Base-by-base conservation (phyloP, 2,888 invertebrate species). In the Tortrix viridana region DNA sequence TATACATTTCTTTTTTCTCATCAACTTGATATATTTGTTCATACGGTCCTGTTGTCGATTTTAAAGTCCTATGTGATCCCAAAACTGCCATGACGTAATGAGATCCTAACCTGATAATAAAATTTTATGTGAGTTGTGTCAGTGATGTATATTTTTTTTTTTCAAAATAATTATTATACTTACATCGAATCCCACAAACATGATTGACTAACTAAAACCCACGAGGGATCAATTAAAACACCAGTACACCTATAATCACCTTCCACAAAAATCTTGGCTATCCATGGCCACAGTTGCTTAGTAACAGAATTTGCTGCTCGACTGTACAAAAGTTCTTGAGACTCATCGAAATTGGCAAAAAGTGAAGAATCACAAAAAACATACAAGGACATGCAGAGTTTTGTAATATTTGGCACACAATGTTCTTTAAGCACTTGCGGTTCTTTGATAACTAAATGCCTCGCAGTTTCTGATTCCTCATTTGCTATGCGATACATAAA, bases 231-330 rank as follows among this genome's bases (percentile, higher is more conserved):
- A 47, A 97, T 79, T 60, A 97, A 85, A 38, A 95, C 92, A 5
- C 96, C 96, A 48, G 94, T 92, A 75, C 97, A 96, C 73, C 86
- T 93, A 67, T 95, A 95, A 63, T 87, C 80, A 2, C 97, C 97
- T 75, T 96, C 94, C 0, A 93, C 88, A 80, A 94, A 96, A 56
- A 97, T 88, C 72, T 95, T 95, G 0, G 94, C 96, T 73, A 94
- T 86, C 97, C 97, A 97, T 0, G 96, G 96, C 93, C 95, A 94
- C 64, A 85, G 76, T 18, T 79, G 67, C 9, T 72, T 72, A 3
- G 67, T 65, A 4, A 66, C 56, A 6, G 61, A 64, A 55, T 77
- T 74, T 1, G 75, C 71, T 60, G 76, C 72, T 69, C 80, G 72
- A 20, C 69, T 70, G 19, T 74, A 79, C 20, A 79, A 65, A 5